A percentile compares a stretch with the other conserved stretches of the same genome.
phyloP scores from a whole-genome alignment of 2,797 vertebrate genomes.

The Dryobates pubescens region DNA sequence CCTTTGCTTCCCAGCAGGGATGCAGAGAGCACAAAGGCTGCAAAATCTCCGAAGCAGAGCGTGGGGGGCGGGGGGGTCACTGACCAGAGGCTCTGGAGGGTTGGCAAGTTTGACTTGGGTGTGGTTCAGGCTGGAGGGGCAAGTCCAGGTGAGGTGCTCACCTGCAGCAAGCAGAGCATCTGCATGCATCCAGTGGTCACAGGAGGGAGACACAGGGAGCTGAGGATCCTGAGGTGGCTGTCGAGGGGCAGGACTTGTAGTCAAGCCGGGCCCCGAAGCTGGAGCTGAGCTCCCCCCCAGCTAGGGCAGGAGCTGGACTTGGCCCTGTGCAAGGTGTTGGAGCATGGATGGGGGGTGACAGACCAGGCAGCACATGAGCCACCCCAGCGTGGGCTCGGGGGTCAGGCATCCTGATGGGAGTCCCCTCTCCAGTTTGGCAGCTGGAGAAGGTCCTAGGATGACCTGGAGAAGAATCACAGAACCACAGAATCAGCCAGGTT shows the following conservation, averaged over 20 bases:
- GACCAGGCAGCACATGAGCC: neutral
- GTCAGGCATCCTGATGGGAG: neutral
- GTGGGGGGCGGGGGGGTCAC: neutral
- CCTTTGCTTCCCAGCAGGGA: conserved; percentile 1
- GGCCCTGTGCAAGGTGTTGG: rapidly evolving
- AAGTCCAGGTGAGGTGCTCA: neutral
- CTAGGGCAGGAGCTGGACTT: neutral
- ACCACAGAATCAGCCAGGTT: neutral
- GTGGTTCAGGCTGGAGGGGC: conserved; percentile 30
- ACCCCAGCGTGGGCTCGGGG: rapidly evolving
- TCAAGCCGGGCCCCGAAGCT: neutral
- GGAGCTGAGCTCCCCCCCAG: rapidly evolving
- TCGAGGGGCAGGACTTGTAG: neutral
- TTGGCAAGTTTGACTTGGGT: conserved; percentile 33
- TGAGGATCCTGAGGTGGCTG: neutral
- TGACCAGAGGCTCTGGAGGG: neutral
- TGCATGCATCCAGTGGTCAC: neutral
- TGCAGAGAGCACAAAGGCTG: conserved; percentile 41
- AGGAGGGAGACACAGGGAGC: neutral
- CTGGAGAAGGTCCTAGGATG: neutral
- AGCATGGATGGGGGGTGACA: neutral
- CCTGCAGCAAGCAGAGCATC: neutral
- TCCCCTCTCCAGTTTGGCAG: neutral
- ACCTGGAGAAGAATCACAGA: neutral
- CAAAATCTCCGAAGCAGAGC: neutral